Conservation (phyloP, 2,797 vertebrate species). For the Catharus ustulatus region DNA sequence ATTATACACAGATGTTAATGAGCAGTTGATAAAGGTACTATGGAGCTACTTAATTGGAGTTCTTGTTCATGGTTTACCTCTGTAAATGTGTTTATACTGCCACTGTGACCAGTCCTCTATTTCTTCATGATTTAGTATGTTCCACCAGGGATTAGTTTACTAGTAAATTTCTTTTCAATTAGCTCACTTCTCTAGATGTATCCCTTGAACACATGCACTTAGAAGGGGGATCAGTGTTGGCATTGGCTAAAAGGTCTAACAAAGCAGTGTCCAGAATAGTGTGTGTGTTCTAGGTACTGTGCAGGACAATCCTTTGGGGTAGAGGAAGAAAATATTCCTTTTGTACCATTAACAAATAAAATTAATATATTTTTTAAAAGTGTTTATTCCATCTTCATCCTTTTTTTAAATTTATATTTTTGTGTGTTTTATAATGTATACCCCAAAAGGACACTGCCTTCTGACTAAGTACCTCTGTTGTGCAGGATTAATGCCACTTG, state of each 20-base stretch:
- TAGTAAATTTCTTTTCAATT: neutral
- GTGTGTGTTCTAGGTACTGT: neutral
- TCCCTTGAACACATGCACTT: neutral
- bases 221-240: neutral
- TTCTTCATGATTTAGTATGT: neutral
- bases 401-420: neutral
- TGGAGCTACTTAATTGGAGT: neutral
- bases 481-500: neutral
- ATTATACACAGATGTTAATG: neutral
- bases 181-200: neutral
- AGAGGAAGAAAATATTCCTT: neutral
- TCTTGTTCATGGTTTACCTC: neutral
- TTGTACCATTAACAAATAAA: constrained; percentile 4
- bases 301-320: neutral
- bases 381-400: neutral
- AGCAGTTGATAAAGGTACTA: neutral
- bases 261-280: neutral
- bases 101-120: neutral
- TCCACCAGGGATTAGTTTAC: neutral
- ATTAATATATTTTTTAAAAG: neutral
- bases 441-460: neutral
- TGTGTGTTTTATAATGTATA: constrained; percentile 12
- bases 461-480: neutral
- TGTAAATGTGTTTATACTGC: neutral
- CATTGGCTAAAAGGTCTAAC: neutral